Evolutionary conservation across 2,888 invertebrate genomes (phyloP), one percentile per base, ranked within the genome.

Genomic region (Adelphocoris suturalis): DNA sequence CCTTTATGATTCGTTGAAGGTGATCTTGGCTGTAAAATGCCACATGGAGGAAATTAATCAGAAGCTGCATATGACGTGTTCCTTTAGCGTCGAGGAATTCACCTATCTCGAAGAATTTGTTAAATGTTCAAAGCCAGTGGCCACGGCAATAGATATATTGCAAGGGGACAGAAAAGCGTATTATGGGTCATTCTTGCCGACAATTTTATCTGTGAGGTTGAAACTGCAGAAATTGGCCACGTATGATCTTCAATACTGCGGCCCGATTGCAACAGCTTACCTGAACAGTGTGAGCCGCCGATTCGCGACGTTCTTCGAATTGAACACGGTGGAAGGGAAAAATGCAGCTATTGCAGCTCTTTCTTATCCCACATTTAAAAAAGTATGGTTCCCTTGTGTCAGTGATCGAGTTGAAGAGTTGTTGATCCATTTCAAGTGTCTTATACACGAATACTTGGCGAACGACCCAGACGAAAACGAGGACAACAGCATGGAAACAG

Each of bases 51-150:
- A 84, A 85, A 52, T 88, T 76, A 68, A 68, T 48, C n/a, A 75
- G 82, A 90, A 89, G 55, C 80, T 75, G 16, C 46, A 86, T 48
- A 47, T 86, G 85, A 75, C 75, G 47, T 85, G 80, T 78, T 14
- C 57, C 52, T 89, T 84, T 47, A 78, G 52, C 61, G 80, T 48
- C 81, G 75, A 14, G 87, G n/a, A 84, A 46, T 76, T 90, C 52
- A 48, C 19, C 28, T 89, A 90, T 37, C 87, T 90, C 68, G 80
- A 89, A 46, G 86, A 91, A 55, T 80, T 80, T 82, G 75, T 90
- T 16, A 80, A 68, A 88, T 90, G 89, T 78, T 48, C 86, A 47
- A 52, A 55, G 61, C 90, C 89, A 47, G 84, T 89, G 82, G 78
- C 86, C 52, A 48, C 84, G 27, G 89, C 90, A 37, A 14, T 90